Evolutionary conservation across 2,797 vertebrate species (phyloP), one percentile per base, ranked within the genome.

Genomic region (Sparus aurata): DNA sequence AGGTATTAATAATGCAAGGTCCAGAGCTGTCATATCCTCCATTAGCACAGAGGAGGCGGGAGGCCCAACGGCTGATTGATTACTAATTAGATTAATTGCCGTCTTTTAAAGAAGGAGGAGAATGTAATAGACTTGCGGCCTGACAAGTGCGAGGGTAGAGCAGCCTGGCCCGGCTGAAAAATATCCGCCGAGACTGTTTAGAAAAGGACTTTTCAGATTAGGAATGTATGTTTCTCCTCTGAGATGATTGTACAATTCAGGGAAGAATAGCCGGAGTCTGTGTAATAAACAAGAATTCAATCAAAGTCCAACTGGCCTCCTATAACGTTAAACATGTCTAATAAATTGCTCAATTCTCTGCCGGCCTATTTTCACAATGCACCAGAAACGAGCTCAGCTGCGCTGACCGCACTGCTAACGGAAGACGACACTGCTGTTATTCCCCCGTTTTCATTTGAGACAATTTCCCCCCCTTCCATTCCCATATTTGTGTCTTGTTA

Each of bases 1-100:
- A 94, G 91, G 87, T 88, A 95, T 96, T 95, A 96, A 96, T 96
- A 96, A 96, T 96, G 91, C 93, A 96, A 83, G 78, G 81, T 86
- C 87, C 69, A 76, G 80, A 78, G 85, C 91, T 93, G 93, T 94
- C 94, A 95, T 94, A 94, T 89, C 92, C 90, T 87, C 94, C 91
- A 96, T 95, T 96, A 95, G 90, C 81, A 79, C 69, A 59, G 80
- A 85, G 80, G 86, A 91, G 85, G 87, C 86, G 58, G 89, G 87
- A 83, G 87, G 91, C 70, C 79, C 84, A 75, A 81, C 41, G 89
- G 89, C 91, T 95, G 95, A 95, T 94, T 93, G 94, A 96, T 96
- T 91, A 91, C 91, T 95, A 95, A 95, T 95, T 95, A 93, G 94
- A 96, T 95, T 95, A 96, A 95, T 94, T 93, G 89, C 85, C 12